Conservation (phyloP, 1,140 invertebrate species). For the Chironomus striatipennis region DNA sequence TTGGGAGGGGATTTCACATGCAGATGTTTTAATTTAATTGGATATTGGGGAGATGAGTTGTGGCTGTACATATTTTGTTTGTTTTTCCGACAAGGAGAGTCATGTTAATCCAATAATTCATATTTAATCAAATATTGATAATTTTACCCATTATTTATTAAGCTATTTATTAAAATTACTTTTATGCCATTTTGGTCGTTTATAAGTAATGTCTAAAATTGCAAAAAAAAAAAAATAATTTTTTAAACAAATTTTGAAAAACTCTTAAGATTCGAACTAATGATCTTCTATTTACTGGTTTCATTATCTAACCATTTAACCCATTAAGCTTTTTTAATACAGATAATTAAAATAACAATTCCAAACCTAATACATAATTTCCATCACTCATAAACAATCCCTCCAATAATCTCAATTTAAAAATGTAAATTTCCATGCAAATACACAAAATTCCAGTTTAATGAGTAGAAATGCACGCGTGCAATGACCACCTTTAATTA, state of each 20-base stretch:
- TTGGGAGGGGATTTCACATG: background rate
- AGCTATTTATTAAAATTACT: no score
- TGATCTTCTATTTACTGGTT: no score
- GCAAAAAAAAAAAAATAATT: background rate
- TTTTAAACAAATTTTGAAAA: background rate
- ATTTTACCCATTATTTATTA: background rate
- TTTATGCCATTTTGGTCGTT: background rate
- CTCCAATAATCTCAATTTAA: no score
- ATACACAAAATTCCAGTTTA: no score
- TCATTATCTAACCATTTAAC: no score
- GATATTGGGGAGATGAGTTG: background rate
- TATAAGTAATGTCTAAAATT: background rate
- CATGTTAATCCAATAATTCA: background rate
- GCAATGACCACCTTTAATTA: conserved; percentile 2
- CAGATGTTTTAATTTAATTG: conserved; percentile 16
- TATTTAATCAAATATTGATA: conserved; percentile 23
- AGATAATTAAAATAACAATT: no score
- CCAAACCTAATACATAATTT: no score
- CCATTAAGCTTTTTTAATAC: no score
- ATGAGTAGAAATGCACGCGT: no score
- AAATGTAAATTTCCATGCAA: no score
- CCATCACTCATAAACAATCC: no score
- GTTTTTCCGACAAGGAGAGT: background rate
- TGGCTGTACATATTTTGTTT: background rate
- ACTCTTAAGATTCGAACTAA: no score